Evolutionary conservation across 2,113 vertebrate species (phyloP).

Genomic region (Peromyscus californicus): DNA sequence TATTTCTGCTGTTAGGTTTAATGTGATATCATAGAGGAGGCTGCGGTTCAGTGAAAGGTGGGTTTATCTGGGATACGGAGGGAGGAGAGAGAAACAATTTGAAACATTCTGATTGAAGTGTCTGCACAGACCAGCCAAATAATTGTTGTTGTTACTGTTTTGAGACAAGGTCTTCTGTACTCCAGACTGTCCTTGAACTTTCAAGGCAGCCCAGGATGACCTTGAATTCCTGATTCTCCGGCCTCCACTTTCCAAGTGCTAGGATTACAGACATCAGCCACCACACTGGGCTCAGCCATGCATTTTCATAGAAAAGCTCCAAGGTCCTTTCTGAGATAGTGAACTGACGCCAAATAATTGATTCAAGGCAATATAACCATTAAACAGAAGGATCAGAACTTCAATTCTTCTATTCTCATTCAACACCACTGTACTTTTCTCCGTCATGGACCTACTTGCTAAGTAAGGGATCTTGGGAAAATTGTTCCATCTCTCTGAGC

Average conservation of each 20-base stretch:
- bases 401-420: slow-evolving; percentile 8
- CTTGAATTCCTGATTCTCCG: not conserved
- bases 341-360: not conserved
- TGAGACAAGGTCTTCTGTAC: not conserved
- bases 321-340: not conserved
- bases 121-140: not conserved
- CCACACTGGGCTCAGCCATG: not conserved
- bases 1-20: not conserved
- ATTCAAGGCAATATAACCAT: not conserved
- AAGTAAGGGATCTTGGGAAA: not conserved
- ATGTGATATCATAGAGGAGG: not conserved
- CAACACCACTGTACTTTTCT: not conserved
- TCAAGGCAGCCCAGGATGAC: not conserved
- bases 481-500: slow-evolving; percentile 17
- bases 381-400: not conserved
- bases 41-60: not conserved
- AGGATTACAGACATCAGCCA: not conserved
- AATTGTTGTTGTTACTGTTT: not conserved
- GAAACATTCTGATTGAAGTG: not conserved
- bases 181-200: not conserved
- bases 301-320: not conserved
- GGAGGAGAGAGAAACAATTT: not conserved
- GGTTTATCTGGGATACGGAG: not conserved
- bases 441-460: slow-evolving; percentile 13
- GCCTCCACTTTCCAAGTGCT: not conserved